phyloP scores from a whole-genome alignment of 2,113 vertebrate genomes.

The Lathamus discolor region DNA sequence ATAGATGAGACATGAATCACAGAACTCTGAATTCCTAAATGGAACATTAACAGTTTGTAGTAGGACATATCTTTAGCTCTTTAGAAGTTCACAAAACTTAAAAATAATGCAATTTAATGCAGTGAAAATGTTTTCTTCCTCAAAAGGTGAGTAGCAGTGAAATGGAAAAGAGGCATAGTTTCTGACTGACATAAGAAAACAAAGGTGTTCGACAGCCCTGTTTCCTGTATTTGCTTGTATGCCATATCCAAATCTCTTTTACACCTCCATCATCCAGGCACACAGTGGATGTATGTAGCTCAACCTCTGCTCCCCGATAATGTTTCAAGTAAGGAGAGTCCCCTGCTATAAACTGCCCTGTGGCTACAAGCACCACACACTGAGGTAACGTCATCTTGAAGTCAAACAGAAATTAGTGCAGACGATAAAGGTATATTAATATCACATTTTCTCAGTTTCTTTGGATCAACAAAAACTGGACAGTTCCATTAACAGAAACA shows the following conservation, averaged over 20 bases:
- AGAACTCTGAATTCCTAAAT: neutral
- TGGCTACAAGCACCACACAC: neutral
- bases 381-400: neutral
- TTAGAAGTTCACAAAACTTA: neutral
- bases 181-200: neutral
- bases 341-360: neutral
- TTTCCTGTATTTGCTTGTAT: neutral
- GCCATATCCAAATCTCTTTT: neutral
- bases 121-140: neutral
- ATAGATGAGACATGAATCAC: neutral
- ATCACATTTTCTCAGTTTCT: neutral
- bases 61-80: neutral
- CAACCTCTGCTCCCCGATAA: too few species aligned
- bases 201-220: neutral
- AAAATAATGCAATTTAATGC: neutral
- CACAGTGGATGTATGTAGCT: rapidly evolving
- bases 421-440: neutral
- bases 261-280: neutral
- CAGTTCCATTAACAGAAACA: neutral
- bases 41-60: neutral
- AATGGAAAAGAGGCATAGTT: neutral
- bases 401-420: neutral
- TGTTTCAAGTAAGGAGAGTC: neutral
- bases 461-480: neutral
- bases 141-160: neutral